phyloP scores from a whole-genome alignment of 2,113 vertebrate genomes.

The Noctilio leporinus region DNA sequence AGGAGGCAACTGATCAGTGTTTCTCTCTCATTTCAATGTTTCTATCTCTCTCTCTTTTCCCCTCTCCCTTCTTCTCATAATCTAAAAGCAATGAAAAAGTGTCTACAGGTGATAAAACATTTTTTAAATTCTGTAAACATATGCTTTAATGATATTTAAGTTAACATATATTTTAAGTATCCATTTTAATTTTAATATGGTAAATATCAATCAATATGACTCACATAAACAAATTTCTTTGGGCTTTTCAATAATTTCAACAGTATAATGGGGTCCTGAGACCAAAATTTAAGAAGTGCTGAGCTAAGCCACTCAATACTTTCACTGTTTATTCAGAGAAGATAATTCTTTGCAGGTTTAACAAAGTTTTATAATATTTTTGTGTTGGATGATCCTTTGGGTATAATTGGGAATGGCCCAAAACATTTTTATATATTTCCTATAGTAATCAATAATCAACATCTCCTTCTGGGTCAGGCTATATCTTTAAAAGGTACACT shows the following conservation, averaged over 20 bases:
- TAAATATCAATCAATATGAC: background rate
- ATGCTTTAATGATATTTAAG: background rate
- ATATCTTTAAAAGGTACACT: background rate
- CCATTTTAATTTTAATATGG: background rate
- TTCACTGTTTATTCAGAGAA: background rate
- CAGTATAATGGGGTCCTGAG: background rate
- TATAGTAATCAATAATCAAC: background rate
- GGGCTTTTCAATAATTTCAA: background rate
- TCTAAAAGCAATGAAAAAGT: too few relatives aligned
- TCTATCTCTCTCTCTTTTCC: too few relatives aligned
- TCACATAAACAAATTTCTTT: background rate
- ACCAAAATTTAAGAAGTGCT: background rate
- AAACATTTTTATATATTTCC: background rate
- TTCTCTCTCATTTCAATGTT: too few relatives aligned
- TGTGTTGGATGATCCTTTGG: background rate
- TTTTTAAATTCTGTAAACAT: too few relatives aligned
- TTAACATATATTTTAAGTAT: background rate
- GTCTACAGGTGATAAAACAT: too few relatives aligned
- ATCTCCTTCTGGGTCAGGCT: background rate
- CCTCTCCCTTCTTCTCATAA: too few relatives aligned
- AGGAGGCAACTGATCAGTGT: too few relatives aligned
- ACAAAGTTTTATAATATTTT: background rate
- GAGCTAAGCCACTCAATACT: background rate
- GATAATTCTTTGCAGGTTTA: background rate
- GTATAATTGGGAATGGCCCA: background rate